Evolutionary conservation across 2,797 vertebrate genomes (phyloP), one percentile per base, ranked within the genome.

Genomic region (Chelidonichthys spinosus): DNA sequence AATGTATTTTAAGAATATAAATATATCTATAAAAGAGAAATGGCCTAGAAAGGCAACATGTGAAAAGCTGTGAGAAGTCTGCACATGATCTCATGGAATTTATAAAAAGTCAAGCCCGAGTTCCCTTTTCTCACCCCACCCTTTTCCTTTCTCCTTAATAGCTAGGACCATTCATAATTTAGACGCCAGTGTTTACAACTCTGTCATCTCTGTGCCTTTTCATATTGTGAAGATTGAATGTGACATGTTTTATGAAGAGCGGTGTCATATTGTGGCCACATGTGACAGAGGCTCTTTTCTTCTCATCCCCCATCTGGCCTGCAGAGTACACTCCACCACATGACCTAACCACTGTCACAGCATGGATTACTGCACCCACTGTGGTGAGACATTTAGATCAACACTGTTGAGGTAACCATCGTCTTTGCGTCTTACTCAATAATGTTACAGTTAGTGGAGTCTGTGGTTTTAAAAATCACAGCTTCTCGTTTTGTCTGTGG

Each of bases 151-250:
- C 25, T 17, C 7, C 46, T 74, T 72, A 76, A 79, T 84, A 81
- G 66, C 63, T 11, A n/a, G 6, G 50, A 2, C 0, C 70, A 81
- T 92, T 79, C 35, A 91, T 92, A 71, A 93, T 93, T 92, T 15
- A 94, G 43, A 5, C 13, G 11, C 49, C 74, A 86, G 79, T 90
- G 86, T 93, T 89, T 83, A 83, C 63, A 72, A 44, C 65, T 59
- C 70, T 83, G 86, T 92, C 88, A 79, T 83, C 66, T 72, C 55
- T 39, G 61, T 13, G 69, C 72, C 69, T 63, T 32, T 76, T 83
- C 71, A 68, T 56, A 68, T 71, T 46, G 44, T 65, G 67, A 64
- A 79, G 80, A 88, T 79, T 75, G 77, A 46, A 69, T 78, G 44
- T 73, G 83, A 70, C 85, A 76, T 89, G 71, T 85, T 88, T 88